These are phyloP conservation scores for Vireo griseus DNA, from an alignment of 2,797 vertebrate species.

Conservation along the genomic window DNA sequence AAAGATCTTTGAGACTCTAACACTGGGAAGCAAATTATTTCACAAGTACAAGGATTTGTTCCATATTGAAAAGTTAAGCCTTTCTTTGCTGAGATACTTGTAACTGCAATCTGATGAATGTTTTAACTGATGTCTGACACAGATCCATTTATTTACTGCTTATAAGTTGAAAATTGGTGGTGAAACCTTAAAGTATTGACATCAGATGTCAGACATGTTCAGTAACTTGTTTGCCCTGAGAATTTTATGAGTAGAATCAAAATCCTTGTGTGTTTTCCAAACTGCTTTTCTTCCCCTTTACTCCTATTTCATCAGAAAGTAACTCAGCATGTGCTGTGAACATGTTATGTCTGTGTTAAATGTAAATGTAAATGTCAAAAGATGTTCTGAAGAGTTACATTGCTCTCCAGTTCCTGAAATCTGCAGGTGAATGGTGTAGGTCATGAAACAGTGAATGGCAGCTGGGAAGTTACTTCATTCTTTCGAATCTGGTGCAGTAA, in stretches of 20 bases:
- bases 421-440: not conserved
- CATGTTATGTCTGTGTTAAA: not conserved
- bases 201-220: fast-evolving
- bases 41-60: not conserved
- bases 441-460: not conserved
- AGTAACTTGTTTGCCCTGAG: not conserved
- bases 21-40: not conserved
- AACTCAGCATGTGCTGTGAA: not conserved
- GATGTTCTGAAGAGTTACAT: not conserved
- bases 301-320: not conserved
- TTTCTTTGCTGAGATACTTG: not conserved
- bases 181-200: not conserved
- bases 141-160: not conserved
- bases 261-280: not conserved
- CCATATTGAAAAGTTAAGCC: not conserved
- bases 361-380: not conserved
- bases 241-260: not conserved
- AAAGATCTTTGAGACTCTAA: not conserved
- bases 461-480: not conserved
- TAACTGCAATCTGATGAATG: not conserved
- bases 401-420: not conserved
- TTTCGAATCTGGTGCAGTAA: not conserved
- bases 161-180: not conserved
- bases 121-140: not conserved
- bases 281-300: not conserved